Evolutionary conservation across 2,113 vertebrate genomes (phyloP).

Genomic region (Dicerorhinus sumatrensis): DNA sequence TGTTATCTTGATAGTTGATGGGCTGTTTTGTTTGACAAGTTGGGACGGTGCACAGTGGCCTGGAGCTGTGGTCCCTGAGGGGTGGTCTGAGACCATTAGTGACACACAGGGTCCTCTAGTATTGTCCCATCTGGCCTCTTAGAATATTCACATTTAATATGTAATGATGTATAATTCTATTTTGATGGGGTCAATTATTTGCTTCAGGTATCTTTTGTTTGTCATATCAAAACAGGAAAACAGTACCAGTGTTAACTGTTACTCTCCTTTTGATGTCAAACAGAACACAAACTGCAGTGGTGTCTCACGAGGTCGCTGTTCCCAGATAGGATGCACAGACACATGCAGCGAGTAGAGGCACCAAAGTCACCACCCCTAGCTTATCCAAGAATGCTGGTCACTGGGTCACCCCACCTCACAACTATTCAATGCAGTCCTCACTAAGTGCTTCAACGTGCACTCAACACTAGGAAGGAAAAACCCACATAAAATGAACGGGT

Average conservation of each 20-base stretch:
- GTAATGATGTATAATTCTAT: background rate
- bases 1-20: background rate
- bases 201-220: background rate
- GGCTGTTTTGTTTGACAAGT: background rate
- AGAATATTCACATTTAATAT: too few relatives aligned
- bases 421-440: accelerated
- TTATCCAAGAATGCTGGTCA: accelerated
- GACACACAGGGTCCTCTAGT: too few relatives aligned
- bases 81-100: background rate
- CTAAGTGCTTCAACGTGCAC: background rate
- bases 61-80: too few relatives aligned
- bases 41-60: accelerated
- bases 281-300: background rate
- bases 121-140: background rate
- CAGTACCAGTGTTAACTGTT: accelerated
- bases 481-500: accelerated
- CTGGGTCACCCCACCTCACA: background rate
- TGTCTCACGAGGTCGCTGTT: background rate
- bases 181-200: background rate
- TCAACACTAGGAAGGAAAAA: too few relatives aligned
- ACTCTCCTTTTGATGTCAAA: background rate
- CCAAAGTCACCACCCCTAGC: background rate
- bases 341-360: background rate
- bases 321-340: accelerated
- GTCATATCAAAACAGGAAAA: background rate